These are phyloP conservation scores for Menidia menidia DNA, from an alignment of 2,797 vertebrate species.

Conservation along the genomic window DNA sequence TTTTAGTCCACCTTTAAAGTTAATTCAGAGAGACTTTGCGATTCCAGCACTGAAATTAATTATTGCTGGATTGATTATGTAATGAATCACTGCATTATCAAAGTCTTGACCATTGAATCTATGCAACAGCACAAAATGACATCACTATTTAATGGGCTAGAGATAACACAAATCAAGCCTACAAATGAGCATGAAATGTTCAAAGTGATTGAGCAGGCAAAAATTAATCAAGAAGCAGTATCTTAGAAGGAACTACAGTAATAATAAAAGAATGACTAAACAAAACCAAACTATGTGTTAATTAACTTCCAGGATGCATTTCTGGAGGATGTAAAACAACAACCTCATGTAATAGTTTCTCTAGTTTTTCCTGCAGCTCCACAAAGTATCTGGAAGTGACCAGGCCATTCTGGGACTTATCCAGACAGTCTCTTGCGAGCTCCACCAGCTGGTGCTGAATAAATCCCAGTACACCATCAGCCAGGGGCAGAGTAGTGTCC, in stretches of 20 bases:
- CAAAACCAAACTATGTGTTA: background rate
- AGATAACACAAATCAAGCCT: no score
- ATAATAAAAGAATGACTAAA: background rate
- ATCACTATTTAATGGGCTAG: background rate
- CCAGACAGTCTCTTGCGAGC: slow-evolving; percentile 92
- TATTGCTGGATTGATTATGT: slow-evolving; percentile 50
- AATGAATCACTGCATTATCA: slow-evolving; percentile 36
- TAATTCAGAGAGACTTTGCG: background rate
- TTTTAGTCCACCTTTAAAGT: no score
- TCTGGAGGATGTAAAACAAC: slow-evolving; percentile 28
- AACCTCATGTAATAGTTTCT: slow-evolving; percentile 90
- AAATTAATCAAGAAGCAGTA: background rate
- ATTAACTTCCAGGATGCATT: background rate
- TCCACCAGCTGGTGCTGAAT: slow-evolving; percentile 96
- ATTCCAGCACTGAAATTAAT: slow-evolving; percentile 40
- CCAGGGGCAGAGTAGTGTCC: slow-evolving; percentile 85
- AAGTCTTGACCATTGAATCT: slow-evolving; percentile 19
- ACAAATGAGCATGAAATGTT: no score
- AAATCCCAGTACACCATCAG: slow-evolving; percentile 93
- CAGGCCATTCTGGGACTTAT: slow-evolving; percentile 90
- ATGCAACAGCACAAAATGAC: slow-evolving; percentile 41
- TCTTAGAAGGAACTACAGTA: slow-evolving; percentile 4
- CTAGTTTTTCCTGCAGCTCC: slow-evolving; percentile 95
- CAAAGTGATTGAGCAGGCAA: no score
- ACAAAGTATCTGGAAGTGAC: slow-evolving; percentile 94